phyloP scores from a whole-genome alignment of 2,113 vertebrate species.

The Hiodon alosoides region DNA sequence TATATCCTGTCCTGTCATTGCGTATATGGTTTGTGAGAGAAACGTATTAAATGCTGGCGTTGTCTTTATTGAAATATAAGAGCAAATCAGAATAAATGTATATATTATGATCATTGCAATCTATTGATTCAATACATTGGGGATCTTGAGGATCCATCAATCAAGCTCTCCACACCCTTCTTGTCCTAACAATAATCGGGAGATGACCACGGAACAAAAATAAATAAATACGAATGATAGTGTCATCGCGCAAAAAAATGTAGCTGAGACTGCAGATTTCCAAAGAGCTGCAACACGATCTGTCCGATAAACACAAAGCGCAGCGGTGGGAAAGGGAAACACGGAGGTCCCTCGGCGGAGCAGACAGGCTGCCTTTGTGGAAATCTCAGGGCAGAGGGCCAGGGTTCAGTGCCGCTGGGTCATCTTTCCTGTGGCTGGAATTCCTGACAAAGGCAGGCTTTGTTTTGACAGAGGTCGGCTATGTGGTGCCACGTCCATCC shows the following conservation, averaged over 20 bases:
- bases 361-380: constrained; percentile 20
- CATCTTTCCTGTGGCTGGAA: constrained; percentile 33
- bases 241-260: constrained; percentile 1
- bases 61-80: too few species aligned
- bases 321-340: constrained; percentile 2
- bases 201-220: background rate
- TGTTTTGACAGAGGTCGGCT: constrained; percentile 39
- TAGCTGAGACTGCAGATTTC: constrained; percentile 14
- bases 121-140: background rate
- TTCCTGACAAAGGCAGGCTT: constrained; percentile 33
- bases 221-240: background rate
- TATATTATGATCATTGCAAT: too few species aligned
- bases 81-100: too few species aligned
- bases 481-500: constrained; percentile 25
- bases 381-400: constrained; percentile 17
- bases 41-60: too few species aligned
- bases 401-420: constrained; percentile 26
- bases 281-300: constrained; percentile 7
- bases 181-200: background rate
- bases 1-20: too few species aligned
- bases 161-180: background rate
- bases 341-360: background rate
- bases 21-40: too few species aligned
- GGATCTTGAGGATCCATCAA: background rate
- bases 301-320: constrained; percentile 6